Evolutionary conservation across 1,140 invertebrate species (phyloP).

Genomic region (Spodoptera litura): DNA sequence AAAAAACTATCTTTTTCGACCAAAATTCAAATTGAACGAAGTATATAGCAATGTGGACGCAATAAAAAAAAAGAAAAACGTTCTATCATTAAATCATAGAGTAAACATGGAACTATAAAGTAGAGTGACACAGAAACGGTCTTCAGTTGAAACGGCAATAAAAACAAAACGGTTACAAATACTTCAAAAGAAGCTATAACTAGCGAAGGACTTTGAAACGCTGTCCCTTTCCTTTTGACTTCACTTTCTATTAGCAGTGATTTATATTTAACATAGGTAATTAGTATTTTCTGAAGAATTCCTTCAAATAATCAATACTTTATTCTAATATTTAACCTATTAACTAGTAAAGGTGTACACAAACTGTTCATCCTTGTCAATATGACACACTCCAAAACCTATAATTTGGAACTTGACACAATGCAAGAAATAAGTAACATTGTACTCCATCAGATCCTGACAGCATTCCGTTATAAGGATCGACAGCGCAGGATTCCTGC

Average conservation of each 20-base stretch:
- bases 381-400: slow-evolving; percentile 28
- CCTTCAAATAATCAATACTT: too few species aligned
- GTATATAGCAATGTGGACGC: neutral
- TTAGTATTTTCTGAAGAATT: too few species aligned
- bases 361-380: neutral
- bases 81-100: slow-evolving; percentile 6
- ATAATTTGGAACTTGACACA: slow-evolving; percentile 38
- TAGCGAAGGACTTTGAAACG: neutral
- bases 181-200: slow-evolving; percentile 11
- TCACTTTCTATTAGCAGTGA: neutral
- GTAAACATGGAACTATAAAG: slow-evolving; percentile 18
- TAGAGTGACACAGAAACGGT: slow-evolving; percentile 4
- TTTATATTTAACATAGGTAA: too few species aligned
- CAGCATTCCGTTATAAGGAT: slow-evolving; percentile 37
- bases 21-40: neutral
- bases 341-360: too few species aligned
- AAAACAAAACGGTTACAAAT: slow-evolving; percentile 1
- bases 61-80: slow-evolving; percentile 13
- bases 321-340: too few species aligned
- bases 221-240: neutral
- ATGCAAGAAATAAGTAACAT: neutral
- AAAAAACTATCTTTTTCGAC: neutral
- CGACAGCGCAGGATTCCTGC: slow-evolving; percentile 24
- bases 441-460: slow-evolving; percentile 7
- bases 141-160: neutral